Evolutionary conservation across 2,113 vertebrate genomes (phyloP), one percentile per base, ranked within the genome.

Genomic region (Cryptomyrus ogoouensis): DNA sequence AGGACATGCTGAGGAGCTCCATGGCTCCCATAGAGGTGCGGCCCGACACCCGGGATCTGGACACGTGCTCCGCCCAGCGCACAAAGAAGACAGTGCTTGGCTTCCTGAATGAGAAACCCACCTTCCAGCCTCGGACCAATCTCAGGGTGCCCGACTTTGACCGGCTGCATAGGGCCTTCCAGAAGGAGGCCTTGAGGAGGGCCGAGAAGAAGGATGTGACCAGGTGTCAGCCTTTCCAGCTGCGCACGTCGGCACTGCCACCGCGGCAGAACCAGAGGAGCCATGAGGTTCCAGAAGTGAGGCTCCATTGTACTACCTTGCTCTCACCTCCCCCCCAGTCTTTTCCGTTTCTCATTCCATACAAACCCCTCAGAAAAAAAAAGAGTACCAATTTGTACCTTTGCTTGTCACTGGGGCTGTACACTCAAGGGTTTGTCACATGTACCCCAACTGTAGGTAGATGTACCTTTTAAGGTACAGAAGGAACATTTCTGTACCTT

Each of bases 51-150:
- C 92, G 93, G 5, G 90, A 93, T 27, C 92, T 93, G 0, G 94
- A 93, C 92, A 91, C 89, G 83, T 94, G 95, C 89, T 94, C 93
- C 13, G 95, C 96, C 2, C 90, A 96, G 49, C 96, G 93, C 50
- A 97, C 96, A 87, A 96, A 91, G 91, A 95, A 94, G 88, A 92
- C 96, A 90, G 96, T 94, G 86, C 94, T 98, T 62, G 94, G 93
- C 50, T 98, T 98, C 93, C 94, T 98, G 93, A 94, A 98, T 21
- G 94, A 97, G 17, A 94, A 92, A 90, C 97, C 97, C 31, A 97
- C 93, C 88, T 99, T 99, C 94, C 94, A 94, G 90, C 98, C 98
- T 86, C 96, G 91, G 90, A 97, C 97, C 93, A 97, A 97, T 88
- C 91, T 94, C 2, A 90, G 91, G 1, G 91, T 98, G 77, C 98